A percentile compares a stretch with the other conserved stretches of the same genome.
Conservation (phyloP, 1,140 invertebrate species). For the Lanistes nyassanus region DNA sequence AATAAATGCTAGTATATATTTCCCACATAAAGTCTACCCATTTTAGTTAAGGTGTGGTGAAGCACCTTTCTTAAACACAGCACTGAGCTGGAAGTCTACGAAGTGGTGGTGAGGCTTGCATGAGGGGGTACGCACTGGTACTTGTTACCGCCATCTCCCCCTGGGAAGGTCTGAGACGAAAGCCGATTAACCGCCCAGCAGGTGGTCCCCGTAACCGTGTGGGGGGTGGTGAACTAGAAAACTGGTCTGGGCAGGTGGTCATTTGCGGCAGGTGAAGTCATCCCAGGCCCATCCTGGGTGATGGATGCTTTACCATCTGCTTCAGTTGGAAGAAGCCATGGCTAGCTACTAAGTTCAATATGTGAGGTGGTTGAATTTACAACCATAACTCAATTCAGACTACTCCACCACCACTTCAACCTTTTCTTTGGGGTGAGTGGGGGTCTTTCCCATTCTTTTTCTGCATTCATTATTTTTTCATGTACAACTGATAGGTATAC, state of each 20-base stretch:
- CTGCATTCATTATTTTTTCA: too few species aligned
- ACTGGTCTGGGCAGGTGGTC: conserved; percentile 7
- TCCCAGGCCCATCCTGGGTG: background rate
- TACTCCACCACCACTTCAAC: conserved; percentile 35
- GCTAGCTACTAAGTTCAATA: conserved; percentile 35
- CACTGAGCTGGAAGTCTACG: background rate
- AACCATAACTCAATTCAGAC: conserved; percentile 41
- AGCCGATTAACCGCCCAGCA: conserved; percentile 31
- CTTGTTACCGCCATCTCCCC: conserved; percentile 8
- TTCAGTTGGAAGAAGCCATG: conserved; percentile 33
- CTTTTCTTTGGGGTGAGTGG: too few species aligned
- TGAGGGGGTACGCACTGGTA: conserved; percentile 35
- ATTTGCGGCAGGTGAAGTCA: conserved; percentile 3
- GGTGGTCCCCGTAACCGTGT: conserved; percentile 28
- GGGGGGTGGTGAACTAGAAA: conserved; percentile 33
- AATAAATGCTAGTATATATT: too few species aligned
- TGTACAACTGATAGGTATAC: background rate
- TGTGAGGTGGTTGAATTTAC: conserved; percentile 21
- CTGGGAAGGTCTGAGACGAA: conserved; percentile 41
- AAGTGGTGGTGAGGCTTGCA: conserved; percentile 35
- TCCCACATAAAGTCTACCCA: too few species aligned
- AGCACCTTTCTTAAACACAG: too few species aligned
- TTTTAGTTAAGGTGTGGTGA: too few species aligned
- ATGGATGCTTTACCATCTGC: conserved; percentile 22
- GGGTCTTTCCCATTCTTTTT: too few species aligned